Evolutionary conservation across 2,888 invertebrate genomes (phyloP), one percentile per base, ranked within the genome.

Genomic region (Itoplectis maculator): DNA sequence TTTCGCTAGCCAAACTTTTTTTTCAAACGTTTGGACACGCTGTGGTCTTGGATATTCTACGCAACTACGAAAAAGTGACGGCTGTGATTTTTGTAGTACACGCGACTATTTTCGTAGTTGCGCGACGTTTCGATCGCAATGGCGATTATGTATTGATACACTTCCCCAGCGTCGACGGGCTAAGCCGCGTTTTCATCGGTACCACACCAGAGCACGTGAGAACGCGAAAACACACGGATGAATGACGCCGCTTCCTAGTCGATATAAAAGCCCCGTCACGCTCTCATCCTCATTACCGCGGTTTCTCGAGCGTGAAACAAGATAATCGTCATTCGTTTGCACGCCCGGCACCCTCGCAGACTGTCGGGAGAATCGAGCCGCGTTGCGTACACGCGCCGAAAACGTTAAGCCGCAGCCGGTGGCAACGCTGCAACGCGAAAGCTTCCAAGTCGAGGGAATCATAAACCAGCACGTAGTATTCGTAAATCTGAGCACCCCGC

Each of bases 301-400:
- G 79, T 69, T 79, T 72, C 70, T 87, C 86, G 68, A 82, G 83
- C 87, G 87, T 88, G 83, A 89, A 89, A 88, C 84, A 79, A 85
- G 86, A 88, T 89, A 87, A 89, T 86, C 85, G 86, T 86, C 84
- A 85, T 82, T 87, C 84, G 86, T 79, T 84, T 86, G 85, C 42
- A 70, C 29, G 45, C 40, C n/a, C n/a, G 29, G 29, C 29, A 5
- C 29, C 29, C 69, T 56, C 56, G n/a, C 42, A 35, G 68, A 42
- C 40, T 51, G 70, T 45, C 13, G 70, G 2, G 4, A 54, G 54
- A 9, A 29, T 18, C 9, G 37, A 61, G 18, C 61, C 9, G 18
- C 11, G 37, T 18, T n/a, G 61, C 18, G 15, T 15, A 8, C 3
- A 37, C 37, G n/a, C 18, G 2, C 18, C 9, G 61, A 35, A n/a